These are phyloP conservation scores for Phyllotreta striolata DNA, from an alignment of 2,888 invertebrate genomes.

Conservation along the genomic window DNA sequence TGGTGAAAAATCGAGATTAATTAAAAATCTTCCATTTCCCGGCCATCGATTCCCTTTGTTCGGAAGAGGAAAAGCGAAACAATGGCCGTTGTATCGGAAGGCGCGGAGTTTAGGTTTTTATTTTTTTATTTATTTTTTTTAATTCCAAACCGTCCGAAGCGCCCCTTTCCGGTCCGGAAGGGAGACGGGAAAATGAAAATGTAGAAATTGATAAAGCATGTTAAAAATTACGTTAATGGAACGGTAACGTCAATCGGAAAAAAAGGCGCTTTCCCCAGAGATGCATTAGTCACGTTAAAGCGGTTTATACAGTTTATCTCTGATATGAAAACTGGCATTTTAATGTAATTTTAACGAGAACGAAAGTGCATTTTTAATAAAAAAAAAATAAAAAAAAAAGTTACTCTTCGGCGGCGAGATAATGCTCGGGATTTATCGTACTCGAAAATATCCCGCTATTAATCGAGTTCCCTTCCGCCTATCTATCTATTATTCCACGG, in stretches of 20 bases:
- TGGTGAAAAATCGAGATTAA: not conserved
- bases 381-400: conserved; percentile 36
- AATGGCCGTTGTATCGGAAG: conserved; percentile 23
- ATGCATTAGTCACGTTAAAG: conserved; percentile 52
- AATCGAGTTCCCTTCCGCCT: no score
- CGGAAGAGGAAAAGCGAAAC: conserved; percentile 3
- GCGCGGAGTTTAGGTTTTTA: not conserved
- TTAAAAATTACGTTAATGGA: conserved; percentile 59
- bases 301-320: conserved; percentile 49
- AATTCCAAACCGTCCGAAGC: not conserved
- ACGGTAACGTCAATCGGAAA: conserved; percentile 52
- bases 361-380: conserved; percentile 40
- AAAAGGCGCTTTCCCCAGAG: conserved; percentile 44
- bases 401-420: conserved; percentile 31
- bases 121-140: conserved; percentile 10
- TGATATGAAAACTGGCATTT: conserved; percentile 58
- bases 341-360: conserved; percentile 60
- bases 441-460: conserved; percentile 1
- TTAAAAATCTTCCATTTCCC: not conserved
- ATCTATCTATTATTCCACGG: no score
- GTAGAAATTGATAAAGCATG: conserved; percentile 58
- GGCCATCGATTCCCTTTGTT: not conserved
- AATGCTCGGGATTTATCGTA: conserved; percentile 31
- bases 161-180: conserved; percentile 29
- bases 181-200: conserved; percentile 42